These are phyloP conservation scores for Bilobella aurantiaca DNA, from an alignment of 1,140 invertebrate genomes.

Conservation along the genomic window DNA sequence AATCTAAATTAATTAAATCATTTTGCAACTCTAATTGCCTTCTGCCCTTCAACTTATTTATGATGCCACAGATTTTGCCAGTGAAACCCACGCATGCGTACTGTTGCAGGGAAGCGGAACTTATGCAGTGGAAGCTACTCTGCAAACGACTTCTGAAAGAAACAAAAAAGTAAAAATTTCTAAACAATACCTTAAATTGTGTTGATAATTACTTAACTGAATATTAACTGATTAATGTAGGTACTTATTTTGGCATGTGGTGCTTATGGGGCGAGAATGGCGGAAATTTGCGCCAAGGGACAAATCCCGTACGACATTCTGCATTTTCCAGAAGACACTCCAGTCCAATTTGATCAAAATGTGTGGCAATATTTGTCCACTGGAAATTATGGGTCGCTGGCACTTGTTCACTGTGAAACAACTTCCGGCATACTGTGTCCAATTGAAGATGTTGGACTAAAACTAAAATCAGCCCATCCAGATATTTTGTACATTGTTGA, in stretches of 20 bases:
- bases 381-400: slow-evolving; percentile 38
- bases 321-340: slow-evolving; percentile 40
- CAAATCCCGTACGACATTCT: slow-evolving; percentile 37
- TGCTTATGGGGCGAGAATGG: slow-evolving; percentile 45
- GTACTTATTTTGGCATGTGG: slow-evolving; percentile 44
- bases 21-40: no score
- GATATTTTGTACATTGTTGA: slow-evolving; percentile 43
- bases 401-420: slow-evolving; percentile 46
- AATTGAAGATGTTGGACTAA: slow-evolving; percentile 40
- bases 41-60: slow-evolving; percentile 28
- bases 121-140: slow-evolving; percentile 44
- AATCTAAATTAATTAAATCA: no score
- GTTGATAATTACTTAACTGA: no score
- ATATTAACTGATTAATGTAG: slow-evolving; percentile 30
- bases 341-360: slow-evolving; percentile 37
- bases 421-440: slow-evolving; percentile 45
- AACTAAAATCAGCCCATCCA: slow-evolving; percentile 39
- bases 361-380: slow-evolving; percentile 29
- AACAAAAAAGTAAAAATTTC: slow-evolving; percentile 25
- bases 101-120: slow-evolving; percentile 47
- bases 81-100: slow-evolving; percentile 39
- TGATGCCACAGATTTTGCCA: slow-evolving; percentile 39
- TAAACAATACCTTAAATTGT: no score
- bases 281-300: slow-evolving; percentile 41
- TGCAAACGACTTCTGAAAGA: slow-evolving; percentile 39